Evolutionary conservation across 2,113 vertebrate species (phyloP).

Genomic region (Melierax canorus): DNA sequence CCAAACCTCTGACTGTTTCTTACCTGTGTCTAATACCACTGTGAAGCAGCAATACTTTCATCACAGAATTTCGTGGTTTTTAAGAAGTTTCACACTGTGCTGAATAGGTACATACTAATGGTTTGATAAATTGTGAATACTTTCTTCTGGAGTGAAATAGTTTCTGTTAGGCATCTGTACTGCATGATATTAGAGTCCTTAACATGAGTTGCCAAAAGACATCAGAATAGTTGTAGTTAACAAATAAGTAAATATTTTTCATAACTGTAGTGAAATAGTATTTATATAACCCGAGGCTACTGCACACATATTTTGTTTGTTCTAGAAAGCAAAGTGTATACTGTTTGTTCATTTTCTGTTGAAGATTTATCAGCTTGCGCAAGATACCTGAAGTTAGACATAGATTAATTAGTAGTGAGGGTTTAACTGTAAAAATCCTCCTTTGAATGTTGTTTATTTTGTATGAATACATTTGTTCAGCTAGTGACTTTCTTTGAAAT

Average conservation of each 20-base stretch:
- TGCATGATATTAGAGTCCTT: constrained; percentile 3
- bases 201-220: constrained; percentile 39
- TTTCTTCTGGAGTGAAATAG: constrained; percentile 7
- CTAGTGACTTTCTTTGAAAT: constrained; percentile 58
- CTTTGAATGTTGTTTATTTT: constrained; percentile 59
- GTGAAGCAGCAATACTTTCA: not conserved
- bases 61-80: not conserved
- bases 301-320: constrained; percentile 43
- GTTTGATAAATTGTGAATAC: constrained; percentile 15
- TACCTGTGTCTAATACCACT: not conserved
- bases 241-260: constrained; percentile 69
- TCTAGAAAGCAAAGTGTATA: constrained; percentile 40
- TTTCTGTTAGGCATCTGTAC: not conserved
- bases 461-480: constrained; percentile 36
- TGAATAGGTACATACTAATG: not conserved
- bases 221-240: constrained; percentile 58
- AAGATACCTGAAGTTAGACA: constrained; percentile 57
- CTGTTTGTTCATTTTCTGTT: constrained; percentile 63
- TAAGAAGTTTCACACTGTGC: not conserved
- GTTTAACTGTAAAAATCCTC: constrained; percentile 48
- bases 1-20: not conserved
- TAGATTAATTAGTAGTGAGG: constrained; percentile 53
- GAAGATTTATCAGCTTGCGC: constrained; percentile 51
- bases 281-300: constrained; percentile 64
- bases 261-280: constrained; percentile 42